Conservation (phyloP, 2,797 vertebrate species). For the Cheirogaleus major region DNA sequence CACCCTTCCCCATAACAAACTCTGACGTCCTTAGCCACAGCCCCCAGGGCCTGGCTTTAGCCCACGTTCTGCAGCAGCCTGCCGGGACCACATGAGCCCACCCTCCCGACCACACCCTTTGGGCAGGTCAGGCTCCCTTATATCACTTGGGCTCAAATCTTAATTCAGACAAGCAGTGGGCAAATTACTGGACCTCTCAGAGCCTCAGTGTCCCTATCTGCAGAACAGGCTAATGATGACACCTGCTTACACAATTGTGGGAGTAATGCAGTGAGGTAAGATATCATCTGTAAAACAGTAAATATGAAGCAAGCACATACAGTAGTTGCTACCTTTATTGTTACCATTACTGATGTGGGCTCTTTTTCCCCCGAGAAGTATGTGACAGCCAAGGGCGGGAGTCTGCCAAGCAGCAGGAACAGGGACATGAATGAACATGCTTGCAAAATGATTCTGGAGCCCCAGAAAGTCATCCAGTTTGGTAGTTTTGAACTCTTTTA, state of each 20-base stretch:
- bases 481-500: conserved; percentile 55
- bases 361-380: background rate
- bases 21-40: background rate
- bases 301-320: background rate
- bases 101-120: background rate
- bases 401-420: background rate
- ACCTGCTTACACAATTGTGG: background rate
- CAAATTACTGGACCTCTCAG: background rate
- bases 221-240: background rate
- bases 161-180: background rate
- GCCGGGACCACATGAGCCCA: background rate
- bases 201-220: background rate
- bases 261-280: background rate
- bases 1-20: background rate
- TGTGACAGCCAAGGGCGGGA: background rate
- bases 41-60: background rate
- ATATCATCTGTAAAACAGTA: background rate
- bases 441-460: background rate
- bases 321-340: background rate
- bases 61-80: background rate
- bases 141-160: background rate
- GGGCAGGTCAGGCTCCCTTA: background rate
- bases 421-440: conserved; percentile 14
- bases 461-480: background rate
- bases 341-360: background rate